Evolutionary conservation across 2,113 vertebrate genomes (phyloP).

Genomic region (Nothobranchius kuhntae): DNA sequence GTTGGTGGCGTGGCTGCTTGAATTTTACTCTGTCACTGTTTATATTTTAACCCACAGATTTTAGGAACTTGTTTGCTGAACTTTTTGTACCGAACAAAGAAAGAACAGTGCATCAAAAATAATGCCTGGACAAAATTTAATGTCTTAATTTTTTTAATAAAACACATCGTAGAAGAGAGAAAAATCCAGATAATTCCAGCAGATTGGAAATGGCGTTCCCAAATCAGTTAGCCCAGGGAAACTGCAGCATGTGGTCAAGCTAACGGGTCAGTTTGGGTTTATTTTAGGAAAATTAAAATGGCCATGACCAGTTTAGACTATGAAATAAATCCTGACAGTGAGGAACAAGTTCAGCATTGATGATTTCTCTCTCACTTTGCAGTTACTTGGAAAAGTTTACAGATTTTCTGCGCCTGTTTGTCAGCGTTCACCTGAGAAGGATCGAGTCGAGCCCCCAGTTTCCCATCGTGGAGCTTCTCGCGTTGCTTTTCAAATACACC

Average conservation of each 20-base stretch:
- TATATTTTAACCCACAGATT: not conserved
- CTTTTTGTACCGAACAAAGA: not conserved
- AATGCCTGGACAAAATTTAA: not conserved
- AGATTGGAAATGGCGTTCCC: too few species aligned
- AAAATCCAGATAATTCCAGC: not conserved
- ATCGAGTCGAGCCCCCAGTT: slow-evolving; percentile 97
- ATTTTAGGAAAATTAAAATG: not conserved
- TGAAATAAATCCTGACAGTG: not conserved
- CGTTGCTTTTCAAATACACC: slow-evolving; percentile 95
- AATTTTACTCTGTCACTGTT: too few species aligned
- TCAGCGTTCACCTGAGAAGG: slow-evolving; percentile 93
- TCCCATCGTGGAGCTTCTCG: slow-evolving; percentile 95
- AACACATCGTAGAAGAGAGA: not conserved
- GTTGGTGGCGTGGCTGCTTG: too few species aligned
- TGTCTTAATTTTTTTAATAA: not conserved
- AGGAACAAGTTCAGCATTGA: not conserved
- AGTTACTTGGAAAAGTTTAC: slow-evolving; percentile 99
- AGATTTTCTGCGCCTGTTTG: slow-evolving; percentile 96
- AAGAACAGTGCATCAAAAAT: not conserved
- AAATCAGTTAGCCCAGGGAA: too few species aligned
- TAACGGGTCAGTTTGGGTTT: not conserved
- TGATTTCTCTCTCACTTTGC: slow-evolving; percentile 55
- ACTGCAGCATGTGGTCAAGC: too few species aligned
- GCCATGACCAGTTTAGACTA: not conserved
- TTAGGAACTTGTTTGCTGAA: not conserved